Evolutionary conservation across 1,140 invertebrate species (phyloP), one percentile per base, ranked within the genome.

Genomic region (Aphaenogaster ashmeadi): DNA sequence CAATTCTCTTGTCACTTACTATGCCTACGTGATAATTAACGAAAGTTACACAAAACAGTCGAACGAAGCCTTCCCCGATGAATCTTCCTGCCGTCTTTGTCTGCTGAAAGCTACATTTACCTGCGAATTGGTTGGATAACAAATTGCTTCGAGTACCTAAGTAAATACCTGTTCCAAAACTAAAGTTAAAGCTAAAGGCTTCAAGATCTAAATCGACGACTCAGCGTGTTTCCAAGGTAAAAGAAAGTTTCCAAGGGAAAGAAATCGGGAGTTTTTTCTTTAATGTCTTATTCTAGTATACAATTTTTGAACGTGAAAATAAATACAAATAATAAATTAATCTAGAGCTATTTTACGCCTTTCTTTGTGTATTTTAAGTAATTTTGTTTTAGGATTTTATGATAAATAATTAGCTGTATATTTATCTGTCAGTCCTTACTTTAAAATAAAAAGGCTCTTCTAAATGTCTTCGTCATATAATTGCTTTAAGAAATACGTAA

Each of bases 71-170:
- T 21, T 50, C 27, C 33, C 6, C 33, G 13, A 79, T 41, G 33
- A 67, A 21, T 67, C 11, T 54, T 44, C 33, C 3, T 15, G 13
- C 36, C 11, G 8, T 15, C 60, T n/a, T 67, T 66, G 44, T 79
- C 8, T 33, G 6, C 13, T 38, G 62, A 80, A 36, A 67, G 60
- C 33, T 69, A 69, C 62, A 67, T 80, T 80, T 80, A 54, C 18
- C n/a, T 67, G 60, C 3, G 44, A 80, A 67, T 78, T 78, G 56
- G 47, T 54, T 66, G 60, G 78, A 80, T 67, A 80, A 80, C 62
- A 80, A 67, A 80, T 80, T 80, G 78, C 78, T 67, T 80, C 62
- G 36, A 67, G 36, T 52, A 80, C 36, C 47, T 67, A 80, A 80
- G 47, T 80, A 80, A 80, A 80, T 67, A 67, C 44, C 47, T 36